Conservation (phyloP, 2,888 invertebrate species). For the Carterocephalus palaemon region DNA sequence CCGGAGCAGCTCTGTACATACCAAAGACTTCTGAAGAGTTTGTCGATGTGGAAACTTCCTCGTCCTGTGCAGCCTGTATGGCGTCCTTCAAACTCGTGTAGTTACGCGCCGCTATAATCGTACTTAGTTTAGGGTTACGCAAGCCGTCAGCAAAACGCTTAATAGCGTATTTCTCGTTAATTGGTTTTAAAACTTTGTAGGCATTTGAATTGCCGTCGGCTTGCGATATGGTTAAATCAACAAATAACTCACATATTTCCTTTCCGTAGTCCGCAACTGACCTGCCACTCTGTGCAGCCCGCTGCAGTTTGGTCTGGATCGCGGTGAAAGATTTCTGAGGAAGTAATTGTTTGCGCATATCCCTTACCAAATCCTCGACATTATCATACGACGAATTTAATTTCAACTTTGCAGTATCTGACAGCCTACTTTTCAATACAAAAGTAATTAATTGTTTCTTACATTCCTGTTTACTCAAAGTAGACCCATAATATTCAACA, state of each 20-base stretch:
- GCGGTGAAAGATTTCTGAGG: slow-evolving; percentile 25
- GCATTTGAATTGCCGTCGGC: slow-evolving; percentile 23
- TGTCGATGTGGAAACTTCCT: slow-evolving; percentile 18
- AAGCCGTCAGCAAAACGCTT: slow-evolving; percentile 30
- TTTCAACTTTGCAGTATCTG: too few species aligned
- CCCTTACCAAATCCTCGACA: too few species aligned
- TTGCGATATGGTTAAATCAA: slow-evolving; percentile 32
- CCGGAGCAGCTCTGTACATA: too few species aligned
- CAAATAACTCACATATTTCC: slow-evolving; percentile 26
- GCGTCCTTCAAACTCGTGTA: slow-evolving; percentile 25
- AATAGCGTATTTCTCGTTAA: slow-evolving; percentile 31
- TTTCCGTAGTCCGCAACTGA: slow-evolving; percentile 22
- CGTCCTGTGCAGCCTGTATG: slow-evolving; percentile 22
- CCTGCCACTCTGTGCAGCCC: slow-evolving; percentile 11
- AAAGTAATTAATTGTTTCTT: too few species aligned
- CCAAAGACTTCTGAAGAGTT: too few species aligned
- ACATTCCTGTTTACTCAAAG: too few species aligned
- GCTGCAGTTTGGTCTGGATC: slow-evolving; percentile 13
- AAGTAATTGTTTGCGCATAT: slow-evolving; percentile 23
- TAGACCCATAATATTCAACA: too few species aligned
- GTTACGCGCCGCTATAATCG: slow-evolving; percentile 27
- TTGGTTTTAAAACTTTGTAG: slow-evolving; percentile 25
- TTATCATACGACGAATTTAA: too few species aligned
- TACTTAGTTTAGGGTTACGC: slow-evolving; percentile 27
- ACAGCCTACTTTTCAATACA: too few species aligned